These are phyloP conservation scores for Drosophila pegasa DNA, from an alignment of 2,888 invertebrate species.

Conservation along the genomic window DNA sequence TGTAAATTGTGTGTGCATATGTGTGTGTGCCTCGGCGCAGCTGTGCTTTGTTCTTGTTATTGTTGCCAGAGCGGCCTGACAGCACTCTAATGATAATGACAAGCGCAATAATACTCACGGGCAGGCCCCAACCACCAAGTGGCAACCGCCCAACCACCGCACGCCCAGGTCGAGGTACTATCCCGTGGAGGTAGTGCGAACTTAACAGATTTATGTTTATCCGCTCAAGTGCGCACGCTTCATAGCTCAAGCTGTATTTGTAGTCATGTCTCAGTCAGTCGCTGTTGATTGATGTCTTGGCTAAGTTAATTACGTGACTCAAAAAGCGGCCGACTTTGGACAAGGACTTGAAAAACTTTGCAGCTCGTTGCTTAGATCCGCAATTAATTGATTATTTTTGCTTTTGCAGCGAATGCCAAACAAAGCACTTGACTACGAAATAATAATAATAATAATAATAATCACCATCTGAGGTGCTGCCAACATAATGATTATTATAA, in stretches of 20 bases:
- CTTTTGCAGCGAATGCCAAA: slow-evolving; percentile 30
- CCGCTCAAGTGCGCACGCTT: slow-evolving; percentile 64
- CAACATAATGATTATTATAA: slow-evolving; percentile 70
- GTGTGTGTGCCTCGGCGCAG: slow-evolving; percentile 35
- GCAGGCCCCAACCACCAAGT: slow-evolving; percentile 6
- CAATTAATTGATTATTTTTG: slow-evolving; percentile 76
- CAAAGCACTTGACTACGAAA: slow-evolving; percentile 59
- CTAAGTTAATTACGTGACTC: slow-evolving; percentile 77
- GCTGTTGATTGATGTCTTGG: slow-evolving; percentile 71
- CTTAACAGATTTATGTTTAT: slow-evolving; percentile 77
- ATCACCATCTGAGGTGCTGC: slow-evolving; percentile 44
- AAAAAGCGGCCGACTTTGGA: slow-evolving; percentile 53
- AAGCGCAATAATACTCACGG: slow-evolving; percentile 71
- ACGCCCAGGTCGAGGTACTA: slow-evolving; percentile 32
- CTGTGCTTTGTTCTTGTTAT: slow-evolving; percentile 58
- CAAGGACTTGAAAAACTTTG: slow-evolving; percentile 57
- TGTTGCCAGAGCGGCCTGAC: slow-evolving; percentile 33
- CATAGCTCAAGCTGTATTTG: slow-evolving; percentile 13
- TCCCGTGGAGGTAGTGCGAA: slow-evolving; percentile 42
- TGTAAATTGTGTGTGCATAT: slow-evolving; percentile 12
- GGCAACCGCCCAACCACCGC: background rate
- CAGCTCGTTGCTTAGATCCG: slow-evolving; percentile 47
- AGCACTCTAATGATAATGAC: slow-evolving; percentile 76
- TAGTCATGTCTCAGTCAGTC: slow-evolving; percentile 21
- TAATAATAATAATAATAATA: slow-evolving; percentile 47